These are phyloP conservation scores for Apogon talboti DNA, from an alignment of 2,797 vertebrate genomes.

Conservation along the genomic window DNA sequence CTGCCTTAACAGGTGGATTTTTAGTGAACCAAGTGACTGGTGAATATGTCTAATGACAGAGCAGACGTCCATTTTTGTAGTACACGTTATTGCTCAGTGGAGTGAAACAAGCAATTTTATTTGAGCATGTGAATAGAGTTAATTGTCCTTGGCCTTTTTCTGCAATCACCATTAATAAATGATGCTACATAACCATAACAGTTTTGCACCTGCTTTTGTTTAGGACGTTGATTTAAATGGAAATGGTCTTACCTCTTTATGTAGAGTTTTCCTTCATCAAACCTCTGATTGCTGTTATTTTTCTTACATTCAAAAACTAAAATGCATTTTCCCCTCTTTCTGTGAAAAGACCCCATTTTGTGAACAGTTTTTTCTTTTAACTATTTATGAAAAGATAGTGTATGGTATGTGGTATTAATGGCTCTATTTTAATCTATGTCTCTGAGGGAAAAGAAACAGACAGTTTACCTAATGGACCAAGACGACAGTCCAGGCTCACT, in stretches of 20 bases:
- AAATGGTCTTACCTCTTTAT: neutral
- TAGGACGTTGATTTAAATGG: neutral
- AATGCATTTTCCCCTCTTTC: too few species aligned
- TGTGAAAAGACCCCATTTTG: too few species aligned
- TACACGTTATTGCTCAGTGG: neutral
- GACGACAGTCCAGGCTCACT: neutral
- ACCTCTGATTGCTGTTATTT: too few species aligned
- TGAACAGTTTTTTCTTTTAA: too few species aligned
- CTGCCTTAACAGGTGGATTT: conserved; percentile 1
- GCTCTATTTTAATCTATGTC: neutral
- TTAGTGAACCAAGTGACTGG: too few species aligned
- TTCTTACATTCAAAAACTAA: too few species aligned
- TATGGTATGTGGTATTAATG: neutral
- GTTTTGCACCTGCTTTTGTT: neutral
- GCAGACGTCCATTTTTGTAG: neutral
- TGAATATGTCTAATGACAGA: conserved; percentile 2
- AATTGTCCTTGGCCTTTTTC: neutral
- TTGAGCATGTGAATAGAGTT: neutral
- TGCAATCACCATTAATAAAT: neutral
- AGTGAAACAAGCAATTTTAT: neutral
- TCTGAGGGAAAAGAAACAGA: neutral
- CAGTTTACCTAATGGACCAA: conserved; percentile 16
- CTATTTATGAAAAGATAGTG: too few species aligned
- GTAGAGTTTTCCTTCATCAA: too few species aligned
- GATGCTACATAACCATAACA: neutral